A percentile compares a stretch with the other conserved stretches of the same genome.
phyloP scores from a whole-genome alignment of 2,888 invertebrate genomes.

The Chironomus riparius region DNA sequence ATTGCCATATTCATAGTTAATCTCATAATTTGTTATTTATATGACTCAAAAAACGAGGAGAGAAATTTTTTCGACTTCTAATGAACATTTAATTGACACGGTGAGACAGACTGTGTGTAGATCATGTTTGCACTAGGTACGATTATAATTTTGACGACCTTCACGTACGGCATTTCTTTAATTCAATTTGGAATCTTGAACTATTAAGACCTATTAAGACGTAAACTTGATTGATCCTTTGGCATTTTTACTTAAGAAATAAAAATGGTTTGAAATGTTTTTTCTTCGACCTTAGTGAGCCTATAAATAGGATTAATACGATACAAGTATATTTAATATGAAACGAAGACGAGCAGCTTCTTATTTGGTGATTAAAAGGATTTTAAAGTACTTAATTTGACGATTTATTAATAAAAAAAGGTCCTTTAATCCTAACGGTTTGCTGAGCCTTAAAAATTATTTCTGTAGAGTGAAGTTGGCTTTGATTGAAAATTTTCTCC shows the following conservation, averaged over 20 bases:
- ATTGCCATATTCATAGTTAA: background rate
- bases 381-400: too few species aligned
- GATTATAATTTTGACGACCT: background rate
- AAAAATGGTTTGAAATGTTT: background rate
- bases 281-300: too few species aligned
- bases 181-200: background rate
- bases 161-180: background rate
- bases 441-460: too few species aligned
- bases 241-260: background rate
- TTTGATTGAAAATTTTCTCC: too few species aligned
- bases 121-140: background rate
- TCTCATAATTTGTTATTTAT: background rate
- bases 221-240: slow-evolving; percentile 17
- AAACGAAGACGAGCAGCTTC: too few species aligned
- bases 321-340: too few species aligned
- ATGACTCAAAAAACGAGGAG: background rate
- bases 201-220: background rate
- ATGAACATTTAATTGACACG: slow-evolving; percentile 23
- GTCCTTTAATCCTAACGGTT: too few species aligned
- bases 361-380: too few species aligned
- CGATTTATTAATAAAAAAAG: too few species aligned
- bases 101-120: background rate
- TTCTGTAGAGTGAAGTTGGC: too few species aligned
- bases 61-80: background rate
- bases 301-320: too few species aligned